Evolutionary conservation across 2,888 invertebrate genomes (phyloP), one percentile per base, ranked within the genome.

Genomic region (Germaria angustata): DNA sequence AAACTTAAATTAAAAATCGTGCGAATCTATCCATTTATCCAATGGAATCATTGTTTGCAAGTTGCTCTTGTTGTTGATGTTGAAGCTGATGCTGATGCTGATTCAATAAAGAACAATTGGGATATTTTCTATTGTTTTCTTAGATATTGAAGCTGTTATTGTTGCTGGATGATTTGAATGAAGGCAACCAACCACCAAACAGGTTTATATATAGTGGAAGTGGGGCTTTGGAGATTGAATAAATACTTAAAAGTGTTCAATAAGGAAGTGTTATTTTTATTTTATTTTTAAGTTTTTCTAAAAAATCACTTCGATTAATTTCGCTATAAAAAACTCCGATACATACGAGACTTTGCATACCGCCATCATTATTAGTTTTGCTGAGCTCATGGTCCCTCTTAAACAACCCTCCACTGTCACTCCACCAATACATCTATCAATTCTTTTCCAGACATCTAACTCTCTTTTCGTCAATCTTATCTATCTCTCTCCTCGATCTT

Each of bases 41-140:
- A 66, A 65, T 49, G 13, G 20, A 69, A 72, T 13, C 34, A 66
- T 24, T 57, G 57, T 79, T 72, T 79, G 72, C 34, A 20, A 59
- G 32, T 73, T 76, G 66, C 49, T 71, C 24, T 57, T 57, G 76
- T n/a, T 66, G 65, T 24, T 65, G 24, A 44, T 41, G 36, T 36
- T 76, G 24, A 22, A 39, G 69, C 36, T 63, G 24, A 55, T 53
- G 46, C 66, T 75, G 28, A 15, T 59, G 57, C 41, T 46, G 20
- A 61, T 68, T 68, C 69, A 79, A 66, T 59, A 72, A 65, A 61
- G 32, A 61, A 66, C 49, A 72, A 79, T 79, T 79, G 57, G 24
- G 7, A 6, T 41, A 59, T 51, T 66, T 68, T 68, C 59, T 65
- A 73, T 65, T 53, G 44, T 63, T 63, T 68, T 68, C 46, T 7